Percentiles rank a stretch among this genome's conserved stretches.
Evolutionary conservation across 2,113 vertebrate genomes (phyloP).

Genomic region (Lycocorax pyrrhopterus): DNA sequence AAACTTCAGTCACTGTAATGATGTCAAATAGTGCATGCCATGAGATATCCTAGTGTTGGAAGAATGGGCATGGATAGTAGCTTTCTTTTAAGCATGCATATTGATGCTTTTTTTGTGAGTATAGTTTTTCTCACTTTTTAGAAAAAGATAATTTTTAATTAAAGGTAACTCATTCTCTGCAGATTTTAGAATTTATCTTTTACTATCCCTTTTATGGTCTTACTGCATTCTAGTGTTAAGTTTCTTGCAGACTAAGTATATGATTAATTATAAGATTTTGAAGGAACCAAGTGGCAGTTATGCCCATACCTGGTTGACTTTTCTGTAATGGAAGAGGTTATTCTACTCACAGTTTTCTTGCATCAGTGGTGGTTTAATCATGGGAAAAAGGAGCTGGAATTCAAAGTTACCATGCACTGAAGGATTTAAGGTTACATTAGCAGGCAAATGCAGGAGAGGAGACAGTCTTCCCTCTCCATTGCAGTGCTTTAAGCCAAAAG

Average conservation of each 20-base stretch:
- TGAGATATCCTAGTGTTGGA: not conserved
- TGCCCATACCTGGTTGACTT: not conserved
- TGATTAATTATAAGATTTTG: not conserved
- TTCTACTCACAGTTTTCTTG: not conserved
- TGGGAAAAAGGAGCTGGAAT: not conserved
- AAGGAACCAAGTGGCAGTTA: not conserved
- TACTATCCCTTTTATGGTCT: not conserved
- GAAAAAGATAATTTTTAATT: not conserved
- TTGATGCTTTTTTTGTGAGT: not conserved
- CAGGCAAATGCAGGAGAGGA: not conserved
- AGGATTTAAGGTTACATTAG: not conserved
- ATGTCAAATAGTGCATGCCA: not conserved
- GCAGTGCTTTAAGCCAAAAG: not conserved
- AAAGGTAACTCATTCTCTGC: not conserved
- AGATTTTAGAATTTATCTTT: not conserved
- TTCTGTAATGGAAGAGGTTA: not conserved
- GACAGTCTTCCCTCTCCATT: not conserved
- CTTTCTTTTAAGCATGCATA: not conserved
- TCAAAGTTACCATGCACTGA: not conserved
- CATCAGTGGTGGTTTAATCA: not conserved
- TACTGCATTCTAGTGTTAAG: not conserved
- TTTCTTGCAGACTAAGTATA: not conserved
- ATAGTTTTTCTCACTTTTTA: not conserved
- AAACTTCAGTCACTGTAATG: not conserved
- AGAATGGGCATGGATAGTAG: not conserved